Evolutionary conservation across 2,888 invertebrate genomes (phyloP).

Genomic region (Bellardia pandia): DNA sequence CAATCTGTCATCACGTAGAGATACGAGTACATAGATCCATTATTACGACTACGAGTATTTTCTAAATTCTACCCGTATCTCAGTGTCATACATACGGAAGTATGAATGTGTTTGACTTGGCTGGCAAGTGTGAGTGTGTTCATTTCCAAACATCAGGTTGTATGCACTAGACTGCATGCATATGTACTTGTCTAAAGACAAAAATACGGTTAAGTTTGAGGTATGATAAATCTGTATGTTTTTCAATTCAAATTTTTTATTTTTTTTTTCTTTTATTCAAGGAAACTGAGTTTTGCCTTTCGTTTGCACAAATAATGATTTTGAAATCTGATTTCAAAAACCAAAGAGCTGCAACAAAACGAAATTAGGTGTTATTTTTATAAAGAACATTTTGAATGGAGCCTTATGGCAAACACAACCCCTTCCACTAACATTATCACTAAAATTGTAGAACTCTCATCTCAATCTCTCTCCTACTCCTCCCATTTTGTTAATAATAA

Average conservation of each 20-base stretch:
- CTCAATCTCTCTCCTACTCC: conserved; percentile 17
- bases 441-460: not conserved
- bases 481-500: conserved; percentile 56
- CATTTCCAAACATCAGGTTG: conserved; percentile 36
- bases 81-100: conserved; percentile 14
- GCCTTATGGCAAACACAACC: conserved; percentile 29
- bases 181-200: not conserved
- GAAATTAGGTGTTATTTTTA: conserved; percentile 51
- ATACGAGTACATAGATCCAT: conserved; percentile 59
- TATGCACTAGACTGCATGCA: not conserved
- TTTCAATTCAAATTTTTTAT: conserved; percentile 44
- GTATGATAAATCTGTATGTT: conserved; percentile 33
- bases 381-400: conserved; percentile 22
- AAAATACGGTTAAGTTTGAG: conserved; percentile 13
- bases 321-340: conserved; percentile 14
- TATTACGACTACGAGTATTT: conserved; percentile 58
- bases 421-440: not conserved
- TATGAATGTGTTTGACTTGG: conserved; percentile 6
- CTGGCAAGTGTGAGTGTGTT: conserved; percentile 29
- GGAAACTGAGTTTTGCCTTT: conserved; percentile 21
- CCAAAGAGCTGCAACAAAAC: not conserved
- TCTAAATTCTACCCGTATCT: conserved; percentile 37
- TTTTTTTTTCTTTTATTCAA: conserved; percentile 34
- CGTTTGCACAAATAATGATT: conserved; percentile 20
- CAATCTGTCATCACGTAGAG: conserved; percentile 75